phyloP scores from a whole-genome alignment of 2,888 invertebrate genomes.

The Colletes collaris region DNA sequence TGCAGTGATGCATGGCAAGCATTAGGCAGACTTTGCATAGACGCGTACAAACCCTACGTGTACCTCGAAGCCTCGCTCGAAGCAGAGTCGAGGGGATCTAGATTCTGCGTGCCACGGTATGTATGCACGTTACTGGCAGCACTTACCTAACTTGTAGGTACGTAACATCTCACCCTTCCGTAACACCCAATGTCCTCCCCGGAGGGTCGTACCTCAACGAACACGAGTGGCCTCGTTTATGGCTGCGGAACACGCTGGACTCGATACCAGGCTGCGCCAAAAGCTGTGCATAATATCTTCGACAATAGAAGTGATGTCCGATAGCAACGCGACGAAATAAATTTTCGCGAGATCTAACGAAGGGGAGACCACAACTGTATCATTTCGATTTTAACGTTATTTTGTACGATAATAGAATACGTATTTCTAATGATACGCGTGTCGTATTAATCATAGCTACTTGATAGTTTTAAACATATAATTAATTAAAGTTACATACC shows the following conservation, averaged over 20 bases:
- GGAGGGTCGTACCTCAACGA: slow-evolving; percentile 58
- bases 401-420: no score
- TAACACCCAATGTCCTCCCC: slow-evolving; percentile 39
- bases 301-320: background rate
- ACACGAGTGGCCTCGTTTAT: slow-evolving; percentile 52
- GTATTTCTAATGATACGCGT: no score
- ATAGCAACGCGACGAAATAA: no score
- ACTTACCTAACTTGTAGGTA: slow-evolving; percentile 47
- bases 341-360: no score
- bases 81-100: slow-evolving; percentile 10
- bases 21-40: slow-evolving; percentile 67
- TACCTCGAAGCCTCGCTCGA: slow-evolving; percentile 18
- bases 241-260: slow-evolving; percentile 20
- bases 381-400: no score
- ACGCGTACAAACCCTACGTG: slow-evolving; percentile 3
- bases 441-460: no score
- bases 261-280: background rate
- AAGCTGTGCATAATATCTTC: background rate
- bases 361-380: no score
- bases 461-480: no score
- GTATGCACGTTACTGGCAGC: slow-evolving; percentile 23
- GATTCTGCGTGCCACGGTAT: slow-evolving; percentile 24
- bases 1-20: slow-evolving; percentile 64
- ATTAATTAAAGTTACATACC: no score
- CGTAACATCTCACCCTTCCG: slow-evolving; percentile 25